A percentile compares a stretch with the other conserved stretches of the same genome.
phyloP scores from a whole-genome alignment of 1,140 invertebrate species.

The Nephila pilipes region DNA sequence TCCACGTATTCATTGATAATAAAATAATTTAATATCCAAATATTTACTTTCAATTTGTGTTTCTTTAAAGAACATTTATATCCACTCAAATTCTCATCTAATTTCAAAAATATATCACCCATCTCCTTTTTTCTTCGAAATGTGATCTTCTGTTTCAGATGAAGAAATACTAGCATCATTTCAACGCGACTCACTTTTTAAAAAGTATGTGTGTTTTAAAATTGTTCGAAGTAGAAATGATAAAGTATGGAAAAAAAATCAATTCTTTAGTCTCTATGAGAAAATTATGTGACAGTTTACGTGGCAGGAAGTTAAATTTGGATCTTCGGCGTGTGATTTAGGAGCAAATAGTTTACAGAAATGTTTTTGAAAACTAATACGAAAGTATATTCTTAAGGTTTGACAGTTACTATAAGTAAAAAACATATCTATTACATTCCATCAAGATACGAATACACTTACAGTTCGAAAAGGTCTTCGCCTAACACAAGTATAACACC shows the following conservation, averaged over 20 bases:
- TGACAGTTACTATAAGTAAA: constrained; percentile 51
- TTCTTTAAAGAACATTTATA: too few relatives aligned
- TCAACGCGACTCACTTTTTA: neutral
- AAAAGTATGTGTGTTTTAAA: neutral
- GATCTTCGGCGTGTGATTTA: constrained; percentile 7
- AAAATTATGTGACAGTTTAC: constrained; percentile 35
- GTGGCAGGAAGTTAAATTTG: neutral
- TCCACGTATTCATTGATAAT: too few relatives aligned
- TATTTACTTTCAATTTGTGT: too few relatives aligned
- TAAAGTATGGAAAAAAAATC: neutral
- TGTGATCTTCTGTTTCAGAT: too few relatives aligned
- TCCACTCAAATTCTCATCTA: too few relatives aligned
- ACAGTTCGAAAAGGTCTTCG: constrained; percentile 41
- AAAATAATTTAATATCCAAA: too few relatives aligned
- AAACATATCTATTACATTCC: constrained; percentile 49
- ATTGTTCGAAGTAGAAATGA: neutral
- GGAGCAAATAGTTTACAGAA: constrained; percentile 17
- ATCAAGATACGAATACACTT: constrained; percentile 56
- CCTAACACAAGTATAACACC: constrained; percentile 52
- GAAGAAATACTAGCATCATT: neutral
- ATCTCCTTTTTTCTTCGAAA: too few relatives aligned
- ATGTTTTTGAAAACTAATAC: constrained; percentile 42
- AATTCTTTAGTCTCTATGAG: neutral
- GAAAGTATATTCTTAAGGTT: constrained; percentile 10
- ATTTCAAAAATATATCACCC: too few relatives aligned